phyloP scores from a whole-genome alignment of 2,888 invertebrate genomes.

The Ophion ventricosus region DNA sequence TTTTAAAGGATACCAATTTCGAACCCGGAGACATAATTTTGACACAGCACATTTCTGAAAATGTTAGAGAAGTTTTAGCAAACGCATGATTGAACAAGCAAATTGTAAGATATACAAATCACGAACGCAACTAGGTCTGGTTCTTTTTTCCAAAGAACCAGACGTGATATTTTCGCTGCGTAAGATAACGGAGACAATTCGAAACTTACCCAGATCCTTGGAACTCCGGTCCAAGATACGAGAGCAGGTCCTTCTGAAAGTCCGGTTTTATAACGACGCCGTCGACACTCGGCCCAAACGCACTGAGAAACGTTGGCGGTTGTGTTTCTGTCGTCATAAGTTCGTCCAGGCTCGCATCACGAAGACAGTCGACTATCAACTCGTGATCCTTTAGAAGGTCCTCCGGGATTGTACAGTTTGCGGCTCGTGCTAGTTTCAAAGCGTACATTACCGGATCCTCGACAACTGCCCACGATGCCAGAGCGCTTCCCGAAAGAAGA shows the following conservation, averaged over 20 bases:
- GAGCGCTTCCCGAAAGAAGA: slow-evolving; percentile 93
- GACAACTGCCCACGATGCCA: slow-evolving; percentile 95
- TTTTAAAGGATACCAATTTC: too few species aligned
- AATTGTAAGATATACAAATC: too few species aligned
- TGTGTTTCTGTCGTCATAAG: slow-evolving; percentile 90
- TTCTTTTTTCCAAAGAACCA: too few species aligned
- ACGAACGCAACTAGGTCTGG: too few species aligned
- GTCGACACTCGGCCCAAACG: slow-evolving; percentile 97
- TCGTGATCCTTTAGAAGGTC: slow-evolving; percentile 93
- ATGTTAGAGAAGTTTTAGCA: too few species aligned
- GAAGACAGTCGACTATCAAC: slow-evolving; percentile 92
- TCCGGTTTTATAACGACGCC: slow-evolving; percentile 96
- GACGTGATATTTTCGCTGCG: background rate
- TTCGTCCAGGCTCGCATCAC: slow-evolving; percentile 90
- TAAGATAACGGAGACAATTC: background rate
- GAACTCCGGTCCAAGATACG: slow-evolving; percentile 85
- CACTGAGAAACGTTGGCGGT: slow-evolving; percentile 92
- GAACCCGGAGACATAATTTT: too few species aligned
- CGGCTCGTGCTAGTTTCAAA: slow-evolving; percentile 90
- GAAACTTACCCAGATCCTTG: slow-evolving; percentile 80
- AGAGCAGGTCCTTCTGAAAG: slow-evolving; percentile 91
- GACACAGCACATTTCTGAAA: too few species aligned
- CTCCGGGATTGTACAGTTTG: slow-evolving; percentile 93
- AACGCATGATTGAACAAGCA: too few species aligned
- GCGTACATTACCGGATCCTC: slow-evolving; percentile 94